These are phyloP conservation scores for Clitarchus hookeri DNA, from an alignment of 2,888 invertebrate genomes.

Conservation along the genomic window DNA sequence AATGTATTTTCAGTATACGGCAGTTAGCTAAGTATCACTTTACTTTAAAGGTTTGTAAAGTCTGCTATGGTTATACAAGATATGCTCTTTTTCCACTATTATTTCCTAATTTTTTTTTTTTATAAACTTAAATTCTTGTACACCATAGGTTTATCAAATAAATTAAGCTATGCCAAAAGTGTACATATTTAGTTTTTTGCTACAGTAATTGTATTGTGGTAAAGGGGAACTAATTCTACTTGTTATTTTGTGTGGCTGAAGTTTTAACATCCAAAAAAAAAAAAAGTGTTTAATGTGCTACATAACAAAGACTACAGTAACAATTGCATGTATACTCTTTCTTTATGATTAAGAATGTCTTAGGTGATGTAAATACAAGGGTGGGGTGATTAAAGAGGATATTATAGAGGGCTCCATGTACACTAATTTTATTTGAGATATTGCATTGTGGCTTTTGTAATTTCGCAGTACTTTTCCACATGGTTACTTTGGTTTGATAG, in stretches of 20 bases:
- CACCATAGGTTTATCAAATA: too few relatives aligned
- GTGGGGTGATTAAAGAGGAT: neutral
- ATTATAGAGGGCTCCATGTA: neutral
- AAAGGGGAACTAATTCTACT: neutral
- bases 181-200: too few relatives aligned
- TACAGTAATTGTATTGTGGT: too few relatives aligned
- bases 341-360: neutral
- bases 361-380: neutral
- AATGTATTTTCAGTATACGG: too few relatives aligned
- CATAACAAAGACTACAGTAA: neutral
- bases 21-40: too few relatives aligned
- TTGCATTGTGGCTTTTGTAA: neutral
- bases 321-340: neutral
- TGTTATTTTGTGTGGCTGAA: slow-evolving; percentile 3
- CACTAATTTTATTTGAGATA: neutral
- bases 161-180: too few relatives aligned
- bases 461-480: neutral
- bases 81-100: too few relatives aligned
- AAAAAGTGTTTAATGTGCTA: neutral
- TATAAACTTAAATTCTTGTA: too few relatives aligned
- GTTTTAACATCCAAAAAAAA: neutral
- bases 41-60: too few relatives aligned
- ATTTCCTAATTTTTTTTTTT: too few relatives aligned
- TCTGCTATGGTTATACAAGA: too few relatives aligned
- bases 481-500: too few relatives aligned